Conservation (phyloP, 2,888 invertebrate genomes). For the Netelia melanura region DNA sequence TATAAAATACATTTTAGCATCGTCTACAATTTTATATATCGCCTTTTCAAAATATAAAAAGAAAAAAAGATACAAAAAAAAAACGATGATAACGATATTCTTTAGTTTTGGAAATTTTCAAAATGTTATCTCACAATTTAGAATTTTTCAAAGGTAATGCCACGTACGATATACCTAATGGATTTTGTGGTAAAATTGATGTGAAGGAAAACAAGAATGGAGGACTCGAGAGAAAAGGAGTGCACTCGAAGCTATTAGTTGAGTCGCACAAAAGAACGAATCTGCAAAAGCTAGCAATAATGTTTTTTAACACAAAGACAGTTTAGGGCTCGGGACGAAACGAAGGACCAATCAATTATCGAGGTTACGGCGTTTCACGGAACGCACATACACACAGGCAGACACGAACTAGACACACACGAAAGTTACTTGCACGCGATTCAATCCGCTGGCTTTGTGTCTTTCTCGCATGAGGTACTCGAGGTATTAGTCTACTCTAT, state of each 20-base stretch:
- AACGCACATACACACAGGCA: neutral
- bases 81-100: too few species aligned
- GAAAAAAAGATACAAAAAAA: too few species aligned
- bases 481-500: slow-evolving; percentile 53
- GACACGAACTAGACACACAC: neutral
- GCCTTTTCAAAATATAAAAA: too few species aligned
- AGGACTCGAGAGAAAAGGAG: too few species aligned
- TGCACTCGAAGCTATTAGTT: neutral
- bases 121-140: too few species aligned
- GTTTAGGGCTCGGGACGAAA: slow-evolving; percentile 42
- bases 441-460: slow-evolving; percentile 49
- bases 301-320: slow-evolving; percentile 44
- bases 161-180: too few species aligned
- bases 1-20: too few species aligned
- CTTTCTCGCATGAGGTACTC: slow-evolving; percentile 30
- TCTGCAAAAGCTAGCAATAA: slow-evolving; percentile 9
- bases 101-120: too few species aligned
- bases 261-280: slow-evolving; percentile 26
- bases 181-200: too few species aligned
- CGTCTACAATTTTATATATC: too few species aligned
- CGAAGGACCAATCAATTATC: slow-evolving; percentile 64
- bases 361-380: slow-evolving; percentile 47
- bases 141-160: too few species aligned
- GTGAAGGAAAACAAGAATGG: too few species aligned
- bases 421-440: slow-evolving; percentile 51